Conservation (phyloP, 30 jellyfish, hydroid and myxozoan genomes). For the Turritopsis rubra region DNA sequence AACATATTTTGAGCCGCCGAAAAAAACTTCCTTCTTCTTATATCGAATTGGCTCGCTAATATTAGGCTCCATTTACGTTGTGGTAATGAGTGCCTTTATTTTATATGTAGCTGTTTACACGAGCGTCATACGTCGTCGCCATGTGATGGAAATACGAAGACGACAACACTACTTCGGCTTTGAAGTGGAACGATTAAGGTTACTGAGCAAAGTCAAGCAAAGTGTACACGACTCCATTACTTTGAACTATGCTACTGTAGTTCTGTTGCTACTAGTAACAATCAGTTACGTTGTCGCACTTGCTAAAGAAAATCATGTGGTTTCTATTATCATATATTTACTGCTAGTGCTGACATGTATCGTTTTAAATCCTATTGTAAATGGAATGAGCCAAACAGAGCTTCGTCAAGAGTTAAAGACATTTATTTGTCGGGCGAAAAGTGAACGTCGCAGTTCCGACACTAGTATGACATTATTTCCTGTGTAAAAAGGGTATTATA, state of each 20-base stretch:
- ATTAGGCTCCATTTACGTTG: background rate
- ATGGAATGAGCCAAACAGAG: background rate
- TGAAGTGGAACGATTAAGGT: background rate
- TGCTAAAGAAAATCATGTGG: background rate
- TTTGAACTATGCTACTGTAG: background rate
- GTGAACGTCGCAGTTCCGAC: background rate
- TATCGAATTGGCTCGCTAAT: background rate
- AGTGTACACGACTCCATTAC: background rate
- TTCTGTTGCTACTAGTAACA: background rate
- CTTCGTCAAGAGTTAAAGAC: background rate
- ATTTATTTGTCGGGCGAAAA: background rate
- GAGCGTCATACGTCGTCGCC: background rate
- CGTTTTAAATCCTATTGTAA: background rate
- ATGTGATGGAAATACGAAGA: background rate
- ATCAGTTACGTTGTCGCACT: background rate
- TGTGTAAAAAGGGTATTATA: no score
- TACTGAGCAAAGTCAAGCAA: background rate
- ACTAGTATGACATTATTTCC: background rate
- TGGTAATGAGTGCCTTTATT: background rate
- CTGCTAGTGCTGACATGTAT: constrained; percentile 9
- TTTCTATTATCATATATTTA: background rate
- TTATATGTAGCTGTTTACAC: constrained; percentile 16
- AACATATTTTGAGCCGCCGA: background rate
- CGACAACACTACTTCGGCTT: background rate
- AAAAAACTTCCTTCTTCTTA: background rate